Evolutionary conservation across 2,113 vertebrate genomes (phyloP), one percentile per base, ranked within the genome.

Genomic region (Rostratula benghalensis): DNA sequence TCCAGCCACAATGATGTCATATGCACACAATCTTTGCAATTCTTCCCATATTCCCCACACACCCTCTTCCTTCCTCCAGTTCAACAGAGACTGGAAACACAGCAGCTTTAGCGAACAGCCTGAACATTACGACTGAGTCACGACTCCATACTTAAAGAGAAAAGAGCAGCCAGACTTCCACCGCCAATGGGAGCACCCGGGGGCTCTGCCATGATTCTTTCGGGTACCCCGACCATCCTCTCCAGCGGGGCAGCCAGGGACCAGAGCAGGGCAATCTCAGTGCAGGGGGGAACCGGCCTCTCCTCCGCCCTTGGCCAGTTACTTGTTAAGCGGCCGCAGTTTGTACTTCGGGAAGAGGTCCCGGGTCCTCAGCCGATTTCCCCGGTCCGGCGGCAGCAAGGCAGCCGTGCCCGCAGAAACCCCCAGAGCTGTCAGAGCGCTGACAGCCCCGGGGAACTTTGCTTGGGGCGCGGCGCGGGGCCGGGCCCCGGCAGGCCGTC

Each of bases 51-150:
- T 11, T 94, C 92, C 91, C 67, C 63, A 91, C 95, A 94, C 96
- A 91, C 89, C 91, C 84, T 95, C 89, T 94, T 97, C 95, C 95
- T 96, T 95, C 95, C 94, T 95, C 83, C 83, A 11, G 73, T 35
- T 84, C 93, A 81, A 75, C 75, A 89, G 27, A 46, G 71, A 9
- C 50, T 89, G 80, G 88, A 82, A 92, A 83, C 2, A 54, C 79
- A 56, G 76, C 51, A 76, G 84, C 73, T 60, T 63, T 22, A 45
- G 43, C 22, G 6, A 88, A 45, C 68, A 14, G 64, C 82, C 82
- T 8, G 41, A 54, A 20, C 81, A 0, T 43, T 23, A n/a, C 11
- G 15, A 33, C 39, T 14, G 50, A 91, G 35, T 35, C 69, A 27
- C 48, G 70, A 16, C 73, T 77, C 65, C 54, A 28, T 0, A 61